Evolutionary conservation across 2,888 invertebrate species (phyloP), one percentile per base, ranked within the genome.

Genomic region (Agonopterix arenella): DNA sequence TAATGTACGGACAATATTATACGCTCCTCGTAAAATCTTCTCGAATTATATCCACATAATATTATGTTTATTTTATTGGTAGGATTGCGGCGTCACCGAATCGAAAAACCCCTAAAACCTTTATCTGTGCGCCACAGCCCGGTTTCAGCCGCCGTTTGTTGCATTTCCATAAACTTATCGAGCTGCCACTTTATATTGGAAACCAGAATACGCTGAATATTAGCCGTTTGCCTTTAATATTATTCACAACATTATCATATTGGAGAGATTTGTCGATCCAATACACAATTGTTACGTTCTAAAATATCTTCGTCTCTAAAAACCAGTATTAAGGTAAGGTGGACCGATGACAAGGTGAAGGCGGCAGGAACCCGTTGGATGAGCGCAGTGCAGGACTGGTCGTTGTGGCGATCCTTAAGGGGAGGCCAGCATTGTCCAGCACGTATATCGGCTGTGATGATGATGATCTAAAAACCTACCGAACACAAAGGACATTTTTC

Each of bases 161-260:
- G 66, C 77, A 77, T 79, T 78, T 73, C 68, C 75, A 76, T 75
- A 75, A 66, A 77, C 74, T 78, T 79, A 76, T 77, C 72, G 72
- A 64, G 64, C 64, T 58, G 53, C 53, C 64, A 65, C 64, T 70
- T 70, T 73, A 28, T 28, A 75, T 73, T 73, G 72, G 66, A 60
- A 64, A 55, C 64, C 61, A 40, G 45, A 62, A 57, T 63, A 50
- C 64, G 53, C 64, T 66, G 45, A 45, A 45, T 49, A 49, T 49
- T 44, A 44, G 13, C 49, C 47, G 28, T 45, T 51, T 13, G 13
- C 11, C 36, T 36, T 40, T 36, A 49, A 49, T 49, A 46, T 10
- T 11, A 40, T 5, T 40, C 45, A 8, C 18, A 11, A 45, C 4
- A 45, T 36, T 36, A 36, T 40, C 28, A 28, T 28, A 28, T 28